These are phyloP conservation scores for Drosophila histrio DNA, from an alignment of 2,888 invertebrate species.

Conservation along the genomic window DNA sequence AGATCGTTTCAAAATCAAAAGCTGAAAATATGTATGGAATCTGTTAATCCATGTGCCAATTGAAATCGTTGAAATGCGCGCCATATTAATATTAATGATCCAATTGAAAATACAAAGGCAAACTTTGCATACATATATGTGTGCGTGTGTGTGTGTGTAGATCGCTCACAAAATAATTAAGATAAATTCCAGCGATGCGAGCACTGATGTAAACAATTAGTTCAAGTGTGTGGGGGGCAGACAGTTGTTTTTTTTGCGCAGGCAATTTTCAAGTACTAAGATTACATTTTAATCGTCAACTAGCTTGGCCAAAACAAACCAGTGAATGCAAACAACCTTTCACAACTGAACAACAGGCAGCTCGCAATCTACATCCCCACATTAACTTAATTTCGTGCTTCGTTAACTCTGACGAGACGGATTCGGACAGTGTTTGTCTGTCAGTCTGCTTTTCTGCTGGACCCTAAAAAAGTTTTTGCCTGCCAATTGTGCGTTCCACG, in stretches of 20 bases:
- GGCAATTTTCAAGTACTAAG: conserved; percentile 19
- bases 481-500: conserved; percentile 62
- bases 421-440: conserved; percentile 17
- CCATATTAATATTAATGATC: conserved; percentile 70
- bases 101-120: conserved; percentile 60
- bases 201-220: conserved; percentile 50
- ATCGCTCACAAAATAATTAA: conserved; percentile 35
- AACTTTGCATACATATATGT: background rate
- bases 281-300: conserved; percentile 31
- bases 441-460: conserved; percentile 9
- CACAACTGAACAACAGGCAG: conserved; percentile 25
- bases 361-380: conserved; percentile 22
- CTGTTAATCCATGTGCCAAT: conserved; percentile 48
- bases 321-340: conserved; percentile 41
- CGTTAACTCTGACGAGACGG: conserved; percentile 56
- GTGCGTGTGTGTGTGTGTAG: conserved; percentile 18
- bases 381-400: conserved; percentile 66
- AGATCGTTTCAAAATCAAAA: conserved; percentile 34
- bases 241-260: conserved; percentile 10
- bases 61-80: conserved; percentile 60
- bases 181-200: conserved; percentile 38
- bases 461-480: conserved; percentile 21
- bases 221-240: conserved; percentile 10
- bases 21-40: conserved; percentile 43
- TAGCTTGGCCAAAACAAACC: conserved; percentile 9